Conservation (phyloP, 2,797 vertebrate species). For the Catamblyrhynchus diadema region DNA sequence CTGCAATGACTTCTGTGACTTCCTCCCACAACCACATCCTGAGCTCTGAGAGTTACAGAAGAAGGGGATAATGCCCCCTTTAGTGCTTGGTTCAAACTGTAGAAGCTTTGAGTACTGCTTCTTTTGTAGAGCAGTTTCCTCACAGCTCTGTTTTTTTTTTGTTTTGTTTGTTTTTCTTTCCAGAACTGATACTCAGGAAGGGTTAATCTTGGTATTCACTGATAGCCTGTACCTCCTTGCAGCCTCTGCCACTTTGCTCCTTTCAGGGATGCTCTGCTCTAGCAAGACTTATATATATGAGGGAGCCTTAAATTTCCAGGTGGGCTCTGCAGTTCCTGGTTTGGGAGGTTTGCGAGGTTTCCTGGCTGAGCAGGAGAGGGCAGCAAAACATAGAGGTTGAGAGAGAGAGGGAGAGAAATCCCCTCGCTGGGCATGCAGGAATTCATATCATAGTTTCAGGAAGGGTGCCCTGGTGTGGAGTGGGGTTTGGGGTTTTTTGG, state of each 20-base stretch:
- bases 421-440: background rate
- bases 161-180: too few relatives aligned
- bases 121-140: background rate
- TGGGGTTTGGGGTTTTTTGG: background rate
- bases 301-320: background rate
- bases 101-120: background rate
- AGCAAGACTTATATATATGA: fast-evolving
- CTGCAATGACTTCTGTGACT: background rate
- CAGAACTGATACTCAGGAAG: background rate
- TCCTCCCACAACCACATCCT: background rate
- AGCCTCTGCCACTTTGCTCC: background rate
- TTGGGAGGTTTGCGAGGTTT: slow-evolving; percentile 13
- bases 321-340: background rate
- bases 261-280: background rate
- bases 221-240: background rate
- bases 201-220: background rate
- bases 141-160: too few relatives aligned
- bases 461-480: background rate
- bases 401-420: background rate
- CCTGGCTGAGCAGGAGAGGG: slow-evolving; percentile 52
- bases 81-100: background rate
- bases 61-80: fast-evolving
- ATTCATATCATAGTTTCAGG: background rate
- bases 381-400: slow-evolving; percentile 54
- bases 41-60: background rate